These are phyloP conservation scores for Zaprionus lachaisei DNA, from an alignment of 1,140 invertebrate species.

Conservation along the genomic window DNA sequence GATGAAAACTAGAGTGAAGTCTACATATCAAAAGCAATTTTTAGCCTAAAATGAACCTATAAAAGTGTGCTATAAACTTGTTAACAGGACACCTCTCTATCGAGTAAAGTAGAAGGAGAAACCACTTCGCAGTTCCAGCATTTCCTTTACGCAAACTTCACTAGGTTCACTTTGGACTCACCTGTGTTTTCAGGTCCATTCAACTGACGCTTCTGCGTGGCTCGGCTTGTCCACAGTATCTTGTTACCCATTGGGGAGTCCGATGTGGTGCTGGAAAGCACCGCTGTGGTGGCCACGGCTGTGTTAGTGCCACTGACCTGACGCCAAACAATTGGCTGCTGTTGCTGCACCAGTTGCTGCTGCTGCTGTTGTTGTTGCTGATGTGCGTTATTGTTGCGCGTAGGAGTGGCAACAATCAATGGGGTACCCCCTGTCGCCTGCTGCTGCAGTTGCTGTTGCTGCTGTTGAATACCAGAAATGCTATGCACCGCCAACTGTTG, in stretches of 20 bases:
- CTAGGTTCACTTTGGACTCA: slow-evolving; percentile 24
- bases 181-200: slow-evolving; percentile 83
- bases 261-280: slow-evolving; percentile 59
- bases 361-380: slow-evolving; percentile 68
- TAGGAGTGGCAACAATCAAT: slow-evolving; percentile 66
- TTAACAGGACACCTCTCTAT: background rate
- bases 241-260: slow-evolving; percentile 70
- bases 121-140: background rate
- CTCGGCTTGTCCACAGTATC: slow-evolving; percentile 73
- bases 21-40: no score
- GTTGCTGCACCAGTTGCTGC: slow-evolving; percentile 57
- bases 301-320: slow-evolving; percentile 75
- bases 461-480: slow-evolving; percentile 69
- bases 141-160: no score
- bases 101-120: no score
- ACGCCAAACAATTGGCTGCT: slow-evolving; percentile 76
- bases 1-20: no score
- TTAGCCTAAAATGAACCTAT: no score
- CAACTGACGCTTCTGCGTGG: slow-evolving; percentile 73
- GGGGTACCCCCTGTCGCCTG: slow-evolving; percentile 58
- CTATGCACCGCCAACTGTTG: slow-evolving; percentile 80
- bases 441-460: slow-evolving; percentile 51
- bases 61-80: no score
- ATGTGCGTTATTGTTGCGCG: slow-evolving; percentile 64
- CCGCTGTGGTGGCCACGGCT: slow-evolving; percentile 70